Base-by-base conservation (phyloP, 1,140 invertebrate species). In the Chionoecetes opilio region DNA sequence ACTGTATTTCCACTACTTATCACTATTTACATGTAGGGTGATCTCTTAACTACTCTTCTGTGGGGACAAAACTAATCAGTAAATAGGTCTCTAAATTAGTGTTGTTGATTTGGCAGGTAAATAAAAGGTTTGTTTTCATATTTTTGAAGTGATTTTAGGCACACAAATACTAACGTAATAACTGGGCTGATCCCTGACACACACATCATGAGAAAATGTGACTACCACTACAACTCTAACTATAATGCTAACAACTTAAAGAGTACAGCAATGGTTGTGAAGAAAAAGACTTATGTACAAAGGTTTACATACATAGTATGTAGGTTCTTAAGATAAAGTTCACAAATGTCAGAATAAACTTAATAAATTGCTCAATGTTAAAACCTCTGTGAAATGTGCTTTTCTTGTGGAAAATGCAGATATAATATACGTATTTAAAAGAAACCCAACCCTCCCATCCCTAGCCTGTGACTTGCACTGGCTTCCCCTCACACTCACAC, bases 191-290 rank as follows among this genome's bases (percentile, higher is more conserved):
- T 85, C 82, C 92, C 92, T 93, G 92, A 93, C 92, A 93, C 92
- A 93, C 92, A 93, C 82, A 93, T 93, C 92, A 93, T 93, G 92
- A 93, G 92, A 93, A 93, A 93, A 93, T 93, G 63, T 85, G 34
- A 92, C 91, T 93, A 93, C 82, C 82, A 46, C 92, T 93, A 87
- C 88, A 90, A 90, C 82, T 93, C 92, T 53, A 38, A 26, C 92
- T 92, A 82, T 35, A 53, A 93, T 87, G 37, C 82, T 93, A 93
- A 93, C 37, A 41, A 32, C 86, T 93, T 85, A 93, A 85, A 84
- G 32, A 31, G n/a, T 38, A 91, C 82, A 93, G 82, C 38, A 93
- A 34, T 29, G 92, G 92, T 21, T 91, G 75, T 87, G 37, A 41
- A 82, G 92, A 41, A 93, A 53, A 6, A 93, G 84, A 93, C 38